phyloP scores from a whole-genome alignment of 2,113 vertebrate species.

The Perca schrenkii region DNA sequence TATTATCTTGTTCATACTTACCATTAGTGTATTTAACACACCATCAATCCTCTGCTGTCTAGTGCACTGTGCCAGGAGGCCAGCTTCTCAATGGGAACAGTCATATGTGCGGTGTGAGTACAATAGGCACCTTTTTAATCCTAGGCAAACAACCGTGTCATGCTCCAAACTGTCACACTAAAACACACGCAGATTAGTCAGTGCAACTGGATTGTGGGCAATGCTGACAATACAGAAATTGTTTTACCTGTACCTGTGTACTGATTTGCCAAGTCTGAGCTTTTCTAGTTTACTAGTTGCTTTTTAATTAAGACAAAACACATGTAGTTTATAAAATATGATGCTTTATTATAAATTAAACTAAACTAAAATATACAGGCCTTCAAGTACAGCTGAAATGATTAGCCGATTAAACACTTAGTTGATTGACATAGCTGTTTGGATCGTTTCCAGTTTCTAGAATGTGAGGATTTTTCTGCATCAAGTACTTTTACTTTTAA shows the following conservation, averaged over 20 bases:
- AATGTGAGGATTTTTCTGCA: no score
- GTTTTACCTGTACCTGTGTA: background rate
- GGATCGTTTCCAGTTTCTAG: no score
- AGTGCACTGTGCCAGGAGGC: background rate
- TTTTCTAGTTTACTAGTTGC: background rate
- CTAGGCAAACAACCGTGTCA: constrained; percentile 57
- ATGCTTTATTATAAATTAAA: no score
- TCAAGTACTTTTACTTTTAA: no score
- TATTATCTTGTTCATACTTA: constrained; percentile 40
- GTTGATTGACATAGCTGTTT: no score
- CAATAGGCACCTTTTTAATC: constrained; percentile 20
- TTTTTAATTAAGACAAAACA: no score
- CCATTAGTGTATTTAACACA: constrained; percentile 53
- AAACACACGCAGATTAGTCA: constrained; percentile 50
- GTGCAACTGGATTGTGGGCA: constrained; percentile 11
- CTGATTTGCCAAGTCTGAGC: background rate
- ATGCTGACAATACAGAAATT: constrained; percentile 20
- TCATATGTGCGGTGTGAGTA: constrained; percentile 6
- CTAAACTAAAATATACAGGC: no score
- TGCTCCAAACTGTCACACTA: constrained; percentile 44
- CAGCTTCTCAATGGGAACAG: constrained; percentile 17
- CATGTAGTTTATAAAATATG: no score
- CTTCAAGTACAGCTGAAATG: no score
- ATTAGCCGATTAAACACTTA: no score
- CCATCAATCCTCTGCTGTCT: constrained; percentile 9